These are phyloP conservation scores for Petromus typicus DNA, from an alignment of 2,113 vertebrate species.

Conservation along the genomic window DNA sequence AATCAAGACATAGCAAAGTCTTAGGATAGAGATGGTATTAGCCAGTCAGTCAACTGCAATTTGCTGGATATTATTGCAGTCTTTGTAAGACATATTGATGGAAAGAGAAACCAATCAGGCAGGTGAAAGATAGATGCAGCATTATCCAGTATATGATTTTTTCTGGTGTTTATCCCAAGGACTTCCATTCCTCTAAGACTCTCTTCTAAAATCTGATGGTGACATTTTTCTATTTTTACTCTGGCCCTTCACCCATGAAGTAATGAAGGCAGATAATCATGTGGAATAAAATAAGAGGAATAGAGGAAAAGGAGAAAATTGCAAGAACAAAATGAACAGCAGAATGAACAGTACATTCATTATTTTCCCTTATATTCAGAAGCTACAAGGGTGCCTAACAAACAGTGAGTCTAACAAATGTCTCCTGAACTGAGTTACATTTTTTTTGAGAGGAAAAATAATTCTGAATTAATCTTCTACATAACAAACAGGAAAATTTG, in stretches of 20 bases:
- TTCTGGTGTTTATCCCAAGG: not conserved
- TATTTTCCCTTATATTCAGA: not conserved
- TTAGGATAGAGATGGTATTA: not conserved
- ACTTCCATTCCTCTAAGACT: not conserved
- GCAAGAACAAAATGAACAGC: not conserved
- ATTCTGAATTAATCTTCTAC: not conserved
- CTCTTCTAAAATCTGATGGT: constrained; percentile 10
- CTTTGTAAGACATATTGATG: not conserved
- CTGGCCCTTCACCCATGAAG: not conserved
- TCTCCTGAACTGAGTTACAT: not conserved
- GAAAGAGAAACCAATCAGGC: not conserved
- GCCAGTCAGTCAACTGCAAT: not conserved
- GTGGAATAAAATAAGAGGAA: not conserved
- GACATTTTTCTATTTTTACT: not conserved
- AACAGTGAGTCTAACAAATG: not conserved
- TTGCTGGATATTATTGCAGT: not conserved
- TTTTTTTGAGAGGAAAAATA: not conserved
- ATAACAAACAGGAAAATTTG: not conserved
- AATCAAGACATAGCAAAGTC: not conserved
- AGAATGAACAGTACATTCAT: not conserved
- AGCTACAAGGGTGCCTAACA: not conserved
- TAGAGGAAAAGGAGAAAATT: not conserved
- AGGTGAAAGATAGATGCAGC: not conserved
- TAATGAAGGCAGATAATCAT: not conserved
- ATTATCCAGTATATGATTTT: not conserved